Conservation (phyloP, 2,797 vertebrate genomes). For the Danio choprae region DNA sequence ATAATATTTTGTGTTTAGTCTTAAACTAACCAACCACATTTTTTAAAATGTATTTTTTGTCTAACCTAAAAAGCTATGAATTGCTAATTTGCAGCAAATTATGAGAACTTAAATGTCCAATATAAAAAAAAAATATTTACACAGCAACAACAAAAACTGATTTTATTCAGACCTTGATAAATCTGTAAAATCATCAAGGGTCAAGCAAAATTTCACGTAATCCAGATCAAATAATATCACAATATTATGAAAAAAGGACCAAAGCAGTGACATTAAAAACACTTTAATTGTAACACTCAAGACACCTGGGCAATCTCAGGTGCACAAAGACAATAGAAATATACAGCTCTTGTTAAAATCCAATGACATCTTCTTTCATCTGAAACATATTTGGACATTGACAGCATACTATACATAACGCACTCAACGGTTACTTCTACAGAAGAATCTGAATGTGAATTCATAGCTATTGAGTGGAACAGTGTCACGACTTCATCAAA, state of each 20-base stretch:
- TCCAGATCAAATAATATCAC: too few species aligned
- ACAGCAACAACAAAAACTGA: too few species aligned
- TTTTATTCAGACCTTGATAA: too few species aligned
- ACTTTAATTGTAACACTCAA: slow-evolving; percentile 75
- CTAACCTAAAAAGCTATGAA: not conserved
- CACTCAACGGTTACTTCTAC: slow-evolving; percentile 62
- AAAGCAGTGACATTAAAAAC: slow-evolving; percentile 71
- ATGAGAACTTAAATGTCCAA: too few species aligned
- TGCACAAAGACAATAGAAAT: slow-evolving; percentile 79
- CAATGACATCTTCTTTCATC: slow-evolving; percentile 67
- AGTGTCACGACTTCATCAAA: slow-evolving; percentile 47
- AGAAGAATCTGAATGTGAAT: slow-evolving; percentile 50
- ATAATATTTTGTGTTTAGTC: too few species aligned
- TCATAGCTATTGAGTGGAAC: slow-evolving; percentile 56
- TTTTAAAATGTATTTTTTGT: not conserved
- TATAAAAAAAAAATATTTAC: too few species aligned
- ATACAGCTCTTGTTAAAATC: slow-evolving; percentile 67
- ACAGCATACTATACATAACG: slow-evolving; percentile 66
- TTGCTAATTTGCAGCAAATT: not conserved
- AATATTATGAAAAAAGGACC: not conserved
- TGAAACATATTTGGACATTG: slow-evolving; percentile 71
- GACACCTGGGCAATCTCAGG: slow-evolving; percentile 82
- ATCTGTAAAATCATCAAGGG: too few species aligned
- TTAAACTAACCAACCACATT: too few species aligned
- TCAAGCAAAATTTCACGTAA: too few species aligned